These are phyloP conservation scores for Oreochromis aureus DNA, from an alignment of 2,113 vertebrate species.

Conservation along the genomic window DNA sequence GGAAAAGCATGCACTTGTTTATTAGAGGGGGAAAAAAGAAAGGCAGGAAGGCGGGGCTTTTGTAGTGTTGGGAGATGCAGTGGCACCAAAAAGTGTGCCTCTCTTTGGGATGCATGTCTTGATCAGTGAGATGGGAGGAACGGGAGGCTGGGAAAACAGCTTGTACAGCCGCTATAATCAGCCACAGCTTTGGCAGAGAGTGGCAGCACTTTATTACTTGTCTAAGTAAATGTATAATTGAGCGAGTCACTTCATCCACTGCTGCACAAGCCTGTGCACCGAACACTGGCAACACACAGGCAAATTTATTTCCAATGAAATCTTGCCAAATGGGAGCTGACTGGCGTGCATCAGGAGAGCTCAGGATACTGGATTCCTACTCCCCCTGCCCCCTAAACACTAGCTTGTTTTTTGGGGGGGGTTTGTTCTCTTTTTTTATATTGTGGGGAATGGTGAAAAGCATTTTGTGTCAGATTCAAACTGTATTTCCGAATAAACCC, in stretches of 20 bases:
- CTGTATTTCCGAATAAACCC: not conserved
- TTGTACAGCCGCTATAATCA: constrained; percentile 55
- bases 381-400: not conserved
- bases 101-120: constrained; percentile 45
- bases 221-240: constrained; percentile 59
- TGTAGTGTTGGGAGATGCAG: not conserved
- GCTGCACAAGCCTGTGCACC: not conserved
- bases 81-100: constrained; percentile 4
- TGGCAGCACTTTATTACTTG: constrained; percentile 58
- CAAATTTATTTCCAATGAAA: not conserved
- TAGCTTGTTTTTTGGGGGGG: not conserved
- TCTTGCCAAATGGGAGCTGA: not conserved
- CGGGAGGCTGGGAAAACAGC: constrained; percentile 55
- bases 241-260: constrained; percentile 38
- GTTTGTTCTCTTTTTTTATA: not conserved
- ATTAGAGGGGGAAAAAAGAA: not conserved
- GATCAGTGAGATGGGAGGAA: constrained; percentile 51
- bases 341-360: not conserved
- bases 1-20: not conserved
- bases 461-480: not conserved
- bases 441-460: not conserved
- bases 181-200: constrained; percentile 44
- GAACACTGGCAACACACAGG: not conserved
- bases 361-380: not conserved
- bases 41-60: not conserved